These are phyloP conservation scores for Eolophus roseicapilla DNA, from an alignment of 2,113 vertebrate genomes.

Conservation along the genomic window DNA sequence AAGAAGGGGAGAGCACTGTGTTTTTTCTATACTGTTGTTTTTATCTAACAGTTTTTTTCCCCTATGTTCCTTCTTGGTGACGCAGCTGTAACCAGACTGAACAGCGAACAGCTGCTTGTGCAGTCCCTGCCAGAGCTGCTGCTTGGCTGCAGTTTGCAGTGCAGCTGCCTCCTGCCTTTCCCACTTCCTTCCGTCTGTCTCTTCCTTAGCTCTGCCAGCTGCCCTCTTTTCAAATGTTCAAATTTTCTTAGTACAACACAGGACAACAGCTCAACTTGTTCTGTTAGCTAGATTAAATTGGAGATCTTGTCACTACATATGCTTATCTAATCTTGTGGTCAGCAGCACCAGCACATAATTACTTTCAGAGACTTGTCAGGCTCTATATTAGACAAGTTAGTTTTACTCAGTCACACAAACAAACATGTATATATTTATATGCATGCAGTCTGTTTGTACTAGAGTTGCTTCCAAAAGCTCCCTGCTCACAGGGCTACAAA, in stretches of 20 bases:
- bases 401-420: background rate
- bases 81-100: background rate
- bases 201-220: background rate
- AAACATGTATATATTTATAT: background rate
- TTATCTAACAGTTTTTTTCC: rapidly evolving
- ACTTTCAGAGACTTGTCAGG: background rate
- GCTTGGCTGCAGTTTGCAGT: background rate
- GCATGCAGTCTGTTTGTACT: background rate
- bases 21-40: background rate
- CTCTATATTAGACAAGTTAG: background rate
- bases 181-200: background rate
- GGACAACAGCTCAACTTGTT: background rate
- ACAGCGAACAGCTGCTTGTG: background rate
- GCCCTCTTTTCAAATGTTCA: background rate
- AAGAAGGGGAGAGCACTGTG: background rate
- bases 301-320: background rate
- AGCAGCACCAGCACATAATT: background rate
- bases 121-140: background rate
- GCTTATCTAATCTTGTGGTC: background rate
- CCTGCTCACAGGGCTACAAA: background rate
- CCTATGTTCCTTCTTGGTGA: rapidly evolving
- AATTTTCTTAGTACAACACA: background rate
- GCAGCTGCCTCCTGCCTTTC: background rate
- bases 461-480: background rate
- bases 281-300: background rate